Conservation (phyloP, 2,113 vertebrate genomes). For the Carassius carassius region DNA sequence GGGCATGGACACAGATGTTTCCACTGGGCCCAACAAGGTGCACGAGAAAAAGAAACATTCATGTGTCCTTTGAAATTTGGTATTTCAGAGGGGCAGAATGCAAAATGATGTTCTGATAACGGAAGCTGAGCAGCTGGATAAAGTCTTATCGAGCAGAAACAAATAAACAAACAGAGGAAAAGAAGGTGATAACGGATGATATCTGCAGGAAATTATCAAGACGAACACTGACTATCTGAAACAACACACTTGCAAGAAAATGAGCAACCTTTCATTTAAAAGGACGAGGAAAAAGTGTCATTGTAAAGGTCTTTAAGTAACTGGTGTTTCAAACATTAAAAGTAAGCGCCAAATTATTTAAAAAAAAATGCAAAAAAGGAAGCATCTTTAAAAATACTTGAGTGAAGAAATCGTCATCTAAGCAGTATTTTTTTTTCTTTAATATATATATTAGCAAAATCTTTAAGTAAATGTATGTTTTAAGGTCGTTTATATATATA, state of each 20-base stretch:
- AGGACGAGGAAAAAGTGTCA: background rate
- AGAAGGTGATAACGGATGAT: background rate
- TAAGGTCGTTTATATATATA: too few species aligned
- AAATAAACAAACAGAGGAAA: background rate
- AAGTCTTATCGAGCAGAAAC: background rate
- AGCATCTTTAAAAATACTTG: too few species aligned
- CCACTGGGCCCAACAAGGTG: too few species aligned
- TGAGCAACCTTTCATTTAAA: background rate
- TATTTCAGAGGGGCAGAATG: background rate
- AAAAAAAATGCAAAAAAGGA: too few species aligned
- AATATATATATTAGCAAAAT: too few species aligned
- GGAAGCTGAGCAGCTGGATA: background rate
- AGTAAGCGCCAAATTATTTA: too few species aligned
- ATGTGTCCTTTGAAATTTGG: background rate
- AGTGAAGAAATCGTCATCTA: too few species aligned
- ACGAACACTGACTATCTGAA: background rate
- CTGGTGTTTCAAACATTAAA: background rate
- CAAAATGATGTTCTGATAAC: background rate
- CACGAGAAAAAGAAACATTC: background rate
- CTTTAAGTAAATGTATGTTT: too few species aligned
- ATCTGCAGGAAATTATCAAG: background rate
- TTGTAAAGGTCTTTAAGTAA: background rate
- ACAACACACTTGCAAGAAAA: background rate
- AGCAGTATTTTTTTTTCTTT: too few species aligned
- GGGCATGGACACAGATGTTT: too few species aligned